These are phyloP conservation scores for Netta rufina DNA, from an alignment of 2,797 vertebrate species.

Conservation along the genomic window DNA sequence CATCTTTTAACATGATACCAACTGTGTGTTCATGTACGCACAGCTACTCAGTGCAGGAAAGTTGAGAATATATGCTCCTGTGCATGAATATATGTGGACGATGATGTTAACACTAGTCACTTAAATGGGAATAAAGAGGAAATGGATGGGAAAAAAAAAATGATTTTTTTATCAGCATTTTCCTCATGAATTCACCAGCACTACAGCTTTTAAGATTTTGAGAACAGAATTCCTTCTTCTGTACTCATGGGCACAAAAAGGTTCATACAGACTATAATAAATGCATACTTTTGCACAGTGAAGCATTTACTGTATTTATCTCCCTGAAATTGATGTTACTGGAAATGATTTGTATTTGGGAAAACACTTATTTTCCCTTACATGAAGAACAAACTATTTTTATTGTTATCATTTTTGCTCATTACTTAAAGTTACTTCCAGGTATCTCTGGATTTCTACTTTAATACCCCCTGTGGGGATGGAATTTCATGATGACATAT, in stretches of 20 bases:
- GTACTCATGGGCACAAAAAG: background rate
- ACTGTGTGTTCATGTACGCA: background rate
- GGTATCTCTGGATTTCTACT: background rate
- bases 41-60: background rate
- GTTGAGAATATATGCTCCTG: conserved; percentile 3
- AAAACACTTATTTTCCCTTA: background rate
- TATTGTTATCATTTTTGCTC: background rate
- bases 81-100: background rate
- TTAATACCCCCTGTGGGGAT: background rate
- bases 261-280: background rate
- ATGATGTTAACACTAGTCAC: conserved; percentile 12
- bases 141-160: background rate
- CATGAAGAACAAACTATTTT: background rate
- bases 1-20: background rate
- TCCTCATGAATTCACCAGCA: background rate
- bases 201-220: background rate
- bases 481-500: background rate
- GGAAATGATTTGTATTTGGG: background rate
- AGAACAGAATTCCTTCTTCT: background rate
- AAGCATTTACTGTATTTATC: background rate
- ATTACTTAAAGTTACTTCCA: background rate
- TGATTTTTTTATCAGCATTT: conserved; percentile 5
- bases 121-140: conserved; percentile 13
- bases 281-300: background rate
- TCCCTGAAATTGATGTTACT: background rate